Conservation (phyloP, 2,888 invertebrate genomes). For the Aphidius colemani region DNA sequence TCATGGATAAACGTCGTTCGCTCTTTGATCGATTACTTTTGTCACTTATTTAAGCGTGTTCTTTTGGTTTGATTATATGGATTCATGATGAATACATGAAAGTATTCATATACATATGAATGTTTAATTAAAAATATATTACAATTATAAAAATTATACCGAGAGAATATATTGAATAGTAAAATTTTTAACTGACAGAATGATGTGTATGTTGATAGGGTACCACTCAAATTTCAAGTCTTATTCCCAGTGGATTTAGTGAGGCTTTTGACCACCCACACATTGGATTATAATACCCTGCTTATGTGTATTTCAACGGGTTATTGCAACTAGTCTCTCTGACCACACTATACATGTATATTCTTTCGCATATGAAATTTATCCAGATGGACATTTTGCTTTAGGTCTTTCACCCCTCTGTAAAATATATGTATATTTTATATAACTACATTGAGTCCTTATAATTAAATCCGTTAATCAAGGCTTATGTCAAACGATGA, state of each 20-base stretch:
- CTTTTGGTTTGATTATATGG: neutral
- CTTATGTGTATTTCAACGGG: constrained; percentile 2
- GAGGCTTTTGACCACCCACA: constrained; percentile 12
- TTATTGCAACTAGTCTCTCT: constrained; percentile 19
- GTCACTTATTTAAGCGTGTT: constrained; percentile 48
- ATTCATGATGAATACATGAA: constrained; percentile 2
- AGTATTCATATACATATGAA: neutral
- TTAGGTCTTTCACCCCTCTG: neutral
- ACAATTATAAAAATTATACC: neutral
- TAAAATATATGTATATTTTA: constrained; percentile 2
- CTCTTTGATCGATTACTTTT: constrained; percentile 58
- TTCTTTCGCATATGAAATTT: constrained; percentile 12
- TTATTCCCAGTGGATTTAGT: constrained; percentile 40
- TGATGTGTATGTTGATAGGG: too few species aligned
- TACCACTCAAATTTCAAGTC: constrained; percentile 41
- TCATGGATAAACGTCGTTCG: constrained; percentile 41
- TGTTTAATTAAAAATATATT: neutral
- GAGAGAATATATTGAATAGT: neutral
- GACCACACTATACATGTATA: constrained; percentile 12
- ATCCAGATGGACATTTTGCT: neutral
- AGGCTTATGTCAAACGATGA: constrained; percentile 57
- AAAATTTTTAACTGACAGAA: neutral
- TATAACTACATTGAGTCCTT: constrained; percentile 32
- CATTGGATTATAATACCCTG: constrained; percentile 34
- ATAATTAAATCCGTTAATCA: constrained; percentile 62